phyloP scores from a whole-genome alignment of 1,140 invertebrate genomes.

The Teleogryllus occipitalis region DNA sequence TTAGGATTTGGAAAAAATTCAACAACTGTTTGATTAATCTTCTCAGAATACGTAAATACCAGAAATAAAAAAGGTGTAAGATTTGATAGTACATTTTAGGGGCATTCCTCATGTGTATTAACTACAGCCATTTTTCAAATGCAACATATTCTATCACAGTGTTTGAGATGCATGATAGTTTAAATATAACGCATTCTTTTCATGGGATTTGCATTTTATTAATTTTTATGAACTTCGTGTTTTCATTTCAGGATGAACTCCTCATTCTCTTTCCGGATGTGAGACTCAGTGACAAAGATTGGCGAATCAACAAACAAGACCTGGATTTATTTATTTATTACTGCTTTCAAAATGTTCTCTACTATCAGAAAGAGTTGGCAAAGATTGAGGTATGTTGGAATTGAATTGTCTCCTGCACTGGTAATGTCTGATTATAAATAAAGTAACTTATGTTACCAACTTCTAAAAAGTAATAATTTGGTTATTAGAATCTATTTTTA shows the following conservation, averaged over 20 bases:
- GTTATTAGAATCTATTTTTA: too few species aligned
- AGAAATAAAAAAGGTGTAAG: too few species aligned
- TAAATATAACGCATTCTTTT: too few species aligned
- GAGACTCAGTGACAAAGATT: slow-evolving; percentile 52
- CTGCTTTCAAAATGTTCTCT: slow-evolving; percentile 53
- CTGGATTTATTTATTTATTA: slow-evolving; percentile 61
- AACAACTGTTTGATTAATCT: too few species aligned
- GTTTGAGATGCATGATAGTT: too few species aligned
- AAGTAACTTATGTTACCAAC: neutral
- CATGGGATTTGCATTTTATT: neutral
- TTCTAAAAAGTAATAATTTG: neutral
- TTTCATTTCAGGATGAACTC: slow-evolving; percentile 49
- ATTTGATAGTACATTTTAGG: too few species aligned
- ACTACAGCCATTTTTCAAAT: too few species aligned
- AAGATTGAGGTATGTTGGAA: slow-evolving; percentile 40
- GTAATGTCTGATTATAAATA: neutral
- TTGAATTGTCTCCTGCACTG: slow-evolving; percentile 7
- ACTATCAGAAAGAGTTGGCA: slow-evolving; percentile 61
- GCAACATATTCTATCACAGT: too few species aligned
- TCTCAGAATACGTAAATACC: too few species aligned
- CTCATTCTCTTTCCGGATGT: slow-evolving; percentile 61
- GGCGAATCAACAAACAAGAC: slow-evolving; percentile 52
- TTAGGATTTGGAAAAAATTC: too few species aligned
- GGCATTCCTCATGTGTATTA: too few species aligned
- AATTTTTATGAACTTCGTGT: slow-evolving; percentile 8